Evolutionary conservation across 1,140 invertebrate species (phyloP).

Genomic region (Hyphantria cunea): DNA sequence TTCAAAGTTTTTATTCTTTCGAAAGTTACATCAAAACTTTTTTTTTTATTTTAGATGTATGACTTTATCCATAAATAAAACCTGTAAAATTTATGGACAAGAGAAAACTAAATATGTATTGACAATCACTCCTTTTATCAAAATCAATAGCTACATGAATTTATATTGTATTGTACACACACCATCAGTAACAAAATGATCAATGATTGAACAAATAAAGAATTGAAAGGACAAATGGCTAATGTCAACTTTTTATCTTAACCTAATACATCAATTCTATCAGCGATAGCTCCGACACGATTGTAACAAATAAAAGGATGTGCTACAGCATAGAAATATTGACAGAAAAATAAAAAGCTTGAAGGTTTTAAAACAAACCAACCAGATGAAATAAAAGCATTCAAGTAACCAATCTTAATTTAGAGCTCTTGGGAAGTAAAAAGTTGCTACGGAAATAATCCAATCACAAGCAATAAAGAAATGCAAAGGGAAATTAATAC

Average conservation of each 20-base stretch:
- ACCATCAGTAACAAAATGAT: conserved; percentile 55
- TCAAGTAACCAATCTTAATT: conserved; percentile 50
- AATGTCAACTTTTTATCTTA: conserved; percentile 51
- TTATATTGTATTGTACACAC: conserved; percentile 39
- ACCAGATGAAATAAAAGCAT: conserved; percentile 42
- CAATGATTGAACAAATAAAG: conserved; percentile 52
- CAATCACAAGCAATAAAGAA: conserved; percentile 59
- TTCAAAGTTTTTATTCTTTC: conserved; percentile 34
- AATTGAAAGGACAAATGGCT: conserved; percentile 56
- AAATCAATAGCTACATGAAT: conserved; percentile 39
- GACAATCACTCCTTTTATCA: conserved; percentile 38
- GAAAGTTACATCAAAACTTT: conserved; percentile 7
- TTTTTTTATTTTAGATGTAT: not conserved
- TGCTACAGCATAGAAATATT: conserved; percentile 11
- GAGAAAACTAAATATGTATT: conserved; percentile 35
- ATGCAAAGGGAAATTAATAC: conserved; percentile 63
- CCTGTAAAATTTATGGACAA: conserved; percentile 25
- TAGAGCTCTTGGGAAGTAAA: conserved; percentile 49
- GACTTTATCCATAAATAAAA: not conserved
- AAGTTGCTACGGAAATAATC: conserved; percentile 64
- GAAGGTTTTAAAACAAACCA: conserved; percentile 27
- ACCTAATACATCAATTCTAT: conserved; percentile 49
- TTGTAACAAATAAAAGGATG: conserved; percentile 12
- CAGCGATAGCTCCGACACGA: conserved; percentile 27
- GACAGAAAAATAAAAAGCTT: conserved; percentile 19